phyloP scores from a whole-genome alignment of 1,140 invertebrate species.

The Neotoxoptera formosana region DNA sequence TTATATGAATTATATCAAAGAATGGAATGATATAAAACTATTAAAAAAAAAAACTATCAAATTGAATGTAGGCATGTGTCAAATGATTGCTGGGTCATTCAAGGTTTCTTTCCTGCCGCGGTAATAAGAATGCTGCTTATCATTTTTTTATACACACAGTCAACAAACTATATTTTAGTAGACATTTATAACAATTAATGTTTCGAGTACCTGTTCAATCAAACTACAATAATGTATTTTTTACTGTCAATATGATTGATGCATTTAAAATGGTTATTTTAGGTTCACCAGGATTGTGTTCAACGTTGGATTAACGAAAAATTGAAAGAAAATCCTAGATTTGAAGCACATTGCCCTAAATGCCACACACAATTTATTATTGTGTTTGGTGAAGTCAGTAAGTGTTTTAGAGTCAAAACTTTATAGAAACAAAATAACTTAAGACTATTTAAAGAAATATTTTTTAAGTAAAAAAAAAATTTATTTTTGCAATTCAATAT shows the following conservation, averaged over 20 bases:
- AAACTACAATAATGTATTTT: neutral
- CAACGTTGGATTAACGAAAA: conserved; percentile 99
- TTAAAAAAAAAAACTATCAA: conserved; percentile 7
- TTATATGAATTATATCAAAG: neutral
- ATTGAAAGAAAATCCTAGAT: conserved; percentile 86
- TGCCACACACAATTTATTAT: conserved; percentile 96
- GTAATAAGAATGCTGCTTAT: conserved; percentile 15
- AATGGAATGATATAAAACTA: neutral
- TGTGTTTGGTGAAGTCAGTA: conserved; percentile 89
- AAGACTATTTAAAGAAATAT: too few species aligned
- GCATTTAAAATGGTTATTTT: conserved; percentile 56
- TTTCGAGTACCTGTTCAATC: neutral
- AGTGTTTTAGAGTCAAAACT: conserved; percentile 59
- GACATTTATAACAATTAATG: neutral
- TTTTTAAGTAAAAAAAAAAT: too few species aligned
- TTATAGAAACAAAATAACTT: neutral
- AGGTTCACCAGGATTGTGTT: conserved; percentile 92
- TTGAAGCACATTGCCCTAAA: conserved; percentile 91
- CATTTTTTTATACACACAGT: neutral
- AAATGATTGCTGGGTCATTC: neutral
- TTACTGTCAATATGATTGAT: neutral
- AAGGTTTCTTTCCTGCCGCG: conserved; percentile 3
- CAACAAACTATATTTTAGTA: neutral
- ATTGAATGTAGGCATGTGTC: conserved; percentile 24
- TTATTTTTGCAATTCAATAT: neutral